phyloP scores from a whole-genome alignment of 2,888 invertebrate genomes.

The Patella ulyssiponensis region DNA sequence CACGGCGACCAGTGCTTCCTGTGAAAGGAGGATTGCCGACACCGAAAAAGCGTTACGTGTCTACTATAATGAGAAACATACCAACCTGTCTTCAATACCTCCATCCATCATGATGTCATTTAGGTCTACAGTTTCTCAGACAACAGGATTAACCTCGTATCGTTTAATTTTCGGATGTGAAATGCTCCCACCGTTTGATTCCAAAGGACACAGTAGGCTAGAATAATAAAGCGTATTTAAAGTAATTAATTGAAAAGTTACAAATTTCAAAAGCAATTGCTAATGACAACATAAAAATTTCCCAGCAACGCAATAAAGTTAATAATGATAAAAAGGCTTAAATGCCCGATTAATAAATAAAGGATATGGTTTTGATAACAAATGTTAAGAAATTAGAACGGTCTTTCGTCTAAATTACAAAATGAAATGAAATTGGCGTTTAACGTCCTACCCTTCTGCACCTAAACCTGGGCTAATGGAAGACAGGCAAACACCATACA shows the following conservation, averaged over 20 bases:
- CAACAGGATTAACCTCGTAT: constrained; percentile 37
- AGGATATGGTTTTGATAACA: background rate
- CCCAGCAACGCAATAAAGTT: background rate
- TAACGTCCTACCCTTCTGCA: too few species aligned
- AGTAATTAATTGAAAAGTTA: constrained; percentile 22
- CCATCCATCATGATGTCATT: too few species aligned
- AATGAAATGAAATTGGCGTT: too few species aligned
- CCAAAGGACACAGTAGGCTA: constrained; percentile 34
- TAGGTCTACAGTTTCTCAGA: constrained; percentile 37
- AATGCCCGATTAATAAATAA: background rate
- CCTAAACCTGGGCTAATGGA: too few species aligned
- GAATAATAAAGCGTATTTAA: constrained; percentile 34
- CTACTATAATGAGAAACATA: constrained; percentile 34
- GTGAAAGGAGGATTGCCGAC: constrained; percentile 40
- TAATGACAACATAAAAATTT: constrained; percentile 21
- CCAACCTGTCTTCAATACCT: constrained; percentile 36
- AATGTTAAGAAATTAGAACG: background rate
- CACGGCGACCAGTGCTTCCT: constrained; percentile 38
- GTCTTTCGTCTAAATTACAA: background rate
- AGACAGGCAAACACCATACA: too few species aligned
- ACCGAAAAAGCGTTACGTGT: constrained; percentile 36
- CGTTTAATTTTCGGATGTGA: constrained; percentile 39
- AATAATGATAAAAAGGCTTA: background rate
- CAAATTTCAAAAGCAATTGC: constrained; percentile 27
- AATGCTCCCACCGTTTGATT: constrained; percentile 33